Evolutionary conservation across 1,140 invertebrate species (phyloP).

Genomic region (Acromyrmex heyeri): DNA sequence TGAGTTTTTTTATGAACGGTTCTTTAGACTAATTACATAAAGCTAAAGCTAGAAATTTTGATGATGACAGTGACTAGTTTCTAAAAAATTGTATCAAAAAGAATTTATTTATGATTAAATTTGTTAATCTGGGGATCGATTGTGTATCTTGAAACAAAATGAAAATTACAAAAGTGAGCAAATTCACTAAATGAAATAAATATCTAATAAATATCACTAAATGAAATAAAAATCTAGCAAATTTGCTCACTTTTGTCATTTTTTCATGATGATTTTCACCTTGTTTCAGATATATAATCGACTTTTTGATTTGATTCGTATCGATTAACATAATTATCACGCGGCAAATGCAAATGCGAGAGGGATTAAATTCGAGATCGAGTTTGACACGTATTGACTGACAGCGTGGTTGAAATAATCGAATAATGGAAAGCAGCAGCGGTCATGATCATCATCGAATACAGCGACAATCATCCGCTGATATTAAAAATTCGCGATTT

Average conservation of each 20-base stretch:
- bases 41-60: not conserved
- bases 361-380: constrained; percentile 1
- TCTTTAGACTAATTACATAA: not conserved
- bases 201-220: no score
- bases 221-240: no score
- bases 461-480: constrained; percentile 44
- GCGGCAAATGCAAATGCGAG: constrained; percentile 18
- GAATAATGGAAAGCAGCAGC: constrained; percentile 64
- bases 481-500: constrained; percentile 5
- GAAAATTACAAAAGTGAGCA: no score
- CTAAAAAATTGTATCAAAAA: not conserved
- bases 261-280: no score
- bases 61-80: not conserved
- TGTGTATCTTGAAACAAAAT: no score
- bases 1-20: not conserved
- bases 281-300: not conserved
- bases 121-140: no score
- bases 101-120: not conserved
- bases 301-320: not conserved
- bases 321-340: constrained; percentile 19
- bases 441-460: constrained; percentile 67
- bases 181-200: no score
- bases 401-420: constrained; percentile 43
- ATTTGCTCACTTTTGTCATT: no score
- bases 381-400: constrained; percentile 25